Base-by-base conservation (phyloP, 2,888 invertebrate species). In the Drosophila fungiperda region DNA sequence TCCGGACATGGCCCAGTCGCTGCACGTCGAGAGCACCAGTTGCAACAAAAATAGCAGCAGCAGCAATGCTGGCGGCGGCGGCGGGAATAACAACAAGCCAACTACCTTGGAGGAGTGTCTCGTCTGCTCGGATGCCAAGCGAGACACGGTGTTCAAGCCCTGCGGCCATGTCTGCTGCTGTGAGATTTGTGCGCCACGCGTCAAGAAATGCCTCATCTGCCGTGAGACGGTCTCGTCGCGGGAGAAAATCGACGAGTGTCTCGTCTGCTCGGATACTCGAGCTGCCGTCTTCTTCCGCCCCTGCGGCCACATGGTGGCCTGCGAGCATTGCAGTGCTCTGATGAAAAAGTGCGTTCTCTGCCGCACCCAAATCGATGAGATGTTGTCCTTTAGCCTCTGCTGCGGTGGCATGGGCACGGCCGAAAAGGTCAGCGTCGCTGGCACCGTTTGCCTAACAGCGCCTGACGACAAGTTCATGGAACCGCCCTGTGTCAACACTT, bases 291-390 rank as follows among this genome's bases (percentile, higher is more conserved):
- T 99, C 92, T 99, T 98, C 94, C 97, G 97, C 83, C 99, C 99
- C 33, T 99, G 99, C 94, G 97, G 97, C 60, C 98, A 99, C 94
- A 98, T 99, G 96, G 93, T 93, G 20, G 93, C 93, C 29, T 93
- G 93, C 68, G 96, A 96, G 81, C 95, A 96, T 86, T 99, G 99
- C 94, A 97, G 98, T 73, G 96, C 96, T 78, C 95, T 99, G 87
- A 98, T 99, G 98, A 98, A 98, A 94, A 99, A 99, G 94, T 99
- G 99, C 94, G 98, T 99, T 20, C 96, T 97, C 93, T 99, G 99
- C 93, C 96, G 98, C 87, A 95, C 97, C 55, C 96, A 97, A 92
- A 97, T 99, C 80, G 96, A 96, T 79, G 94, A 95, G 86, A 95
- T 95, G 94, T 73, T 93, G 38, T 93, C 94, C 11, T 94, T 94